Base-by-base conservation (phyloP, 2,113 vertebrate species). In the Henicopernis longicauda region DNA sequence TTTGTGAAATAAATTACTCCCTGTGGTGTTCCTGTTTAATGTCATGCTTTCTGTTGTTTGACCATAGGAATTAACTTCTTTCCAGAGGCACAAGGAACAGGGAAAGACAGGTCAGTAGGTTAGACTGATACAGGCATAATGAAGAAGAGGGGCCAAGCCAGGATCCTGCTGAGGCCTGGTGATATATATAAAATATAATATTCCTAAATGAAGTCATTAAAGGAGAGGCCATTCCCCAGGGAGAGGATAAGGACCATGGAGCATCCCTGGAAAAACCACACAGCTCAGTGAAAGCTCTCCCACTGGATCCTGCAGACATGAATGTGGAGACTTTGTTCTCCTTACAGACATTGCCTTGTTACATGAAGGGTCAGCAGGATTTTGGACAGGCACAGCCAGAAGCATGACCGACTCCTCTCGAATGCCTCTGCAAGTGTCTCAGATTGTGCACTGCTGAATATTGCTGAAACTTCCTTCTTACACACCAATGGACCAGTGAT, bases 401-500 rank as follows among this genome's bases (percentile, higher is more conserved):
- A 52, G 14, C 2, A 2, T 27, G 31, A 36, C 9, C 52, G 55
- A 52, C 57, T 84, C 55, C 18, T 84, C 62, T 50, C 0, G 0
- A 74, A 69, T 1, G 2, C 34, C 9, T 89, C 13, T 36, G 23
- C 21, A 50, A 71, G 44, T 49, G 20, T 49, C 70, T 73, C 20
- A 20, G 22, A 15, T 42, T 44, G 31, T 1, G 2, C 16, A 21
- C 42, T 55, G 40, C 52, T 66, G 38, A 72, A 54, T 54, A 59
- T 32, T 79, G 15, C 25, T 27, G 38, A 26, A 52, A 72, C 45
- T 59, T 88, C 57, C 19, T 29, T 63, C 50, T 67, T 32, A 40
- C 9, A 63, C 5, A 1, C 10, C 49, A 57, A 23, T 0, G 1
- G 49, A 59, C 34, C 7, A 2, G 27, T 40, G 40, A 34, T 17